Base-by-base conservation (phyloP, 1,140 invertebrate genomes). In the Drosophila nigrodunni region DNA sequence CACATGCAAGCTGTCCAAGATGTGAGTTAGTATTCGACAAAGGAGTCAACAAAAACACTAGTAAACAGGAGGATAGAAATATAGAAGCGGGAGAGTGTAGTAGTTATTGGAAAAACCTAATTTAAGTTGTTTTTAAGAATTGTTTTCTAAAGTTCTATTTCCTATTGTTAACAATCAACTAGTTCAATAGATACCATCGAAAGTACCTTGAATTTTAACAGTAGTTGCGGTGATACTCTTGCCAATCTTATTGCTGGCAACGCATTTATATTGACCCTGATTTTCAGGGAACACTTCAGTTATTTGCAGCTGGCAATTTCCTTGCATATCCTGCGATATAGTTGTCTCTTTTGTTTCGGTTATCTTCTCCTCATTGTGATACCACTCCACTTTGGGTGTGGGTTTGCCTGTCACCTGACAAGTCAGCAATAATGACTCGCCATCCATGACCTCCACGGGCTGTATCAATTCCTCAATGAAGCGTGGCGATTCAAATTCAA, bases 211-310 rank as follows among this genome's bases (percentile, higher is more conserved):
- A 71, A 98, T 96, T 87, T 95, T 93, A 49, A 98, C 94, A 68
- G 95, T 94, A 86, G 97, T 95, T 86, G 95, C 95, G 80, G 96
- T 97, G 73, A 96, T 94, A 60, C 96, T 95, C 93, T 97, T 96
- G 54, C 98, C 98, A 81, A 96, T 95, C 88, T 95, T 94, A 93
- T 99, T 99, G 34, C 95, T 94, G 58, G 98, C 97, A 76, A 94
- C 93, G 92, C 97, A 98, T 59, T 94, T 95, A 92, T 98, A 98
- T 92, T 95, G 95, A 18, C 98, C 98, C 77, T 95, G 95, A 94
- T 98, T 97, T 95, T 98, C 98, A 4, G 97, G 97, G 92, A 98
- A 98, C 30, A 98, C 97, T 95, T 99, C 97, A 50, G 95, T 95
- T 80, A 99, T 98, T 70, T 96, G 95, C 67, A 99, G 93, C 92